Percentiles rank a stretch among this genome's conserved stretches.
Evolutionary conservation across 2,888 invertebrate genomes (phyloP).

Genomic region (Brenthis hecate): DNA sequence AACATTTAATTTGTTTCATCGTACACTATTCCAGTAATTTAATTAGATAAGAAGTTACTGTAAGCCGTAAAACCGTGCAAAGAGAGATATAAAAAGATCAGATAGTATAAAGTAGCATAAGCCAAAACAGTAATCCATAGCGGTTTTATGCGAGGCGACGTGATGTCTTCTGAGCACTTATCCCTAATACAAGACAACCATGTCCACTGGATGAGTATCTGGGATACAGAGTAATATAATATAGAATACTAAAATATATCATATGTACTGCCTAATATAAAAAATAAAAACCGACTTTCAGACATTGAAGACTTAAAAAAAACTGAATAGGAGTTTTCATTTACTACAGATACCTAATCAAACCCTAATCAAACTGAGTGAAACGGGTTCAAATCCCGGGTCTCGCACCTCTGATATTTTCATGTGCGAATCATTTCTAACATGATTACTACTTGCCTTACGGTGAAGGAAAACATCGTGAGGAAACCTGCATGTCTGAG

Average conservation of each 20-base stretch:
- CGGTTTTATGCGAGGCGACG: conserved; percentile 52
- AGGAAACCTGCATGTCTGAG: too few relatives aligned
- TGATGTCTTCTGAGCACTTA: conserved; percentile 54
- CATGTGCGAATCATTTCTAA: too few relatives aligned
- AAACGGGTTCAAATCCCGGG: too few relatives aligned
- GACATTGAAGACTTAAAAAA: too few relatives aligned
- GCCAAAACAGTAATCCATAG: conserved; percentile 49
- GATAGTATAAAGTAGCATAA: conserved; percentile 42
- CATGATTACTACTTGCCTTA: too few relatives aligned
- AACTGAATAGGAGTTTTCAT: too few relatives aligned
- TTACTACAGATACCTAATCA: too few relatives aligned
- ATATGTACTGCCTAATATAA: too few relatives aligned
- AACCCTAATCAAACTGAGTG: too few relatives aligned
- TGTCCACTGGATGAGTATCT: conserved; percentile 48
- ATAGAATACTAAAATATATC: conserved; percentile 27
- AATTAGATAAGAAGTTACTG: conserved; percentile 29
- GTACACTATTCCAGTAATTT: conserved; percentile 6
- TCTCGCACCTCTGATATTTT: too few relatives aligned
- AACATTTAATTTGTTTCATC: not conserved
- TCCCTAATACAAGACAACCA: conserved; percentile 54
- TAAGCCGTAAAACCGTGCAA: conserved; percentile 24
- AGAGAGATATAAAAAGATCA: conserved; percentile 41
- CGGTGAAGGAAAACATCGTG: too few relatives aligned
- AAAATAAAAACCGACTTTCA: too few relatives aligned
- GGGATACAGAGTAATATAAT: conserved; percentile 42